Percentiles rank a stretch among this genome's conserved stretches.
These are phyloP conservation scores for Branchipolynoe longqiensis DNA, from an alignment of 2,888 invertebrate genomes.

Conservation along the genomic window DNA sequence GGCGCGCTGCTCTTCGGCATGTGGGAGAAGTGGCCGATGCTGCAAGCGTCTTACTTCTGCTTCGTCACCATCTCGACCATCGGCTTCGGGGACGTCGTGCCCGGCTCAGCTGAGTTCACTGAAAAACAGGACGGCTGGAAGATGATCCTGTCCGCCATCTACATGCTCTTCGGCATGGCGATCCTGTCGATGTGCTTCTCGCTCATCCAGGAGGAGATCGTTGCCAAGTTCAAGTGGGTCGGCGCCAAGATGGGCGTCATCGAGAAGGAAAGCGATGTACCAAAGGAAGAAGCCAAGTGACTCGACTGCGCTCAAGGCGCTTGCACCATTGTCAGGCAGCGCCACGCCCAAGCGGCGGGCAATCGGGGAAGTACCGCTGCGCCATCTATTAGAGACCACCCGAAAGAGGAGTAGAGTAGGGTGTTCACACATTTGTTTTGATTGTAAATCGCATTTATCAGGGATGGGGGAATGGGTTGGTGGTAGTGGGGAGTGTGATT, in stretches of 20 bases:
- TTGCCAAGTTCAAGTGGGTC: conserved; percentile 80
- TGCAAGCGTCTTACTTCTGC: conserved; percentile 81
- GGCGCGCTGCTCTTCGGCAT: conserved; percentile 80
- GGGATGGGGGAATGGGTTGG: no score
- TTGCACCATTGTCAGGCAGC: no score
- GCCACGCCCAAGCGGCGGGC: no score
- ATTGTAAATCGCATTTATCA: no score
- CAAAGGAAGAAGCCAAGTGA: conserved; percentile 22
- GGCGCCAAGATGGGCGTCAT: conserved; percentile 79
- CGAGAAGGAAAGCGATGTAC: conserved; percentile 68
- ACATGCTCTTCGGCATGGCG: conserved; percentile 82
- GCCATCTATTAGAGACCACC: no score
- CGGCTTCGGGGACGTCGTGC: conserved; percentile 79
- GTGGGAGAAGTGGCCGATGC: conserved; percentile 80
- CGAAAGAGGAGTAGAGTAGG: no score
- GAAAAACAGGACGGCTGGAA: conserved; percentile 76
- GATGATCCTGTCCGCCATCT: conserved; percentile 78
- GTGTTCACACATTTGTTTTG: no score
- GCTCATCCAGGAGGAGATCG: conserved; percentile 82
- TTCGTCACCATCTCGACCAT: conserved; percentile 82
- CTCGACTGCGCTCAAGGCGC: not conserved
- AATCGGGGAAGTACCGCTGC: no score
- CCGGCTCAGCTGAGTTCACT: conserved; percentile 73
- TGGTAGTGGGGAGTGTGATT: no score
- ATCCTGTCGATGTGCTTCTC: conserved; percentile 82